These are phyloP conservation scores for Drosophila mettleri DNA, from an alignment of 2,888 invertebrate genomes.

Conservation along the genomic window DNA sequence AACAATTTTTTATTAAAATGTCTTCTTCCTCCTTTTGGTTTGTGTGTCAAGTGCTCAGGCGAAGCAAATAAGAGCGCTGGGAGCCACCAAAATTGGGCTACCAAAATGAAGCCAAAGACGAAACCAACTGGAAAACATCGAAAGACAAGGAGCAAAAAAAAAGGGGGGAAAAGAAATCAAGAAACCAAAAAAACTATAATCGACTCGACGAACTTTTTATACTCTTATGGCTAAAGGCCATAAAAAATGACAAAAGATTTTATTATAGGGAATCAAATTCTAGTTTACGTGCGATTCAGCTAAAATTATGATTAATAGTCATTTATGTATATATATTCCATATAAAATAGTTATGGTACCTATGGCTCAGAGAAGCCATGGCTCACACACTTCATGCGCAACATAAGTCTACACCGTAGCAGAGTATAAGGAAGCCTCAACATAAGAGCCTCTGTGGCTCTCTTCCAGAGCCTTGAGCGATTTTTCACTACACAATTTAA, in stretches of 20 bases:
- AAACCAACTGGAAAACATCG: slow-evolving; percentile 56
- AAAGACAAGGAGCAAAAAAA: slow-evolving; percentile 11
- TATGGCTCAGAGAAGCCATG: neutral
- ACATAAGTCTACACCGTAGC: neutral
- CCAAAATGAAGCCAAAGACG: slow-evolving; percentile 68
- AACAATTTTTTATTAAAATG: slow-evolving; percentile 65
- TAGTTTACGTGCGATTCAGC: neutral
- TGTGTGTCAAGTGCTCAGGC: slow-evolving; percentile 52
- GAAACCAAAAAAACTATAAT: slow-evolving; percentile 12
- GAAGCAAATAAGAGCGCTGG: slow-evolving; percentile 39
- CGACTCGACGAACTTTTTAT: neutral
- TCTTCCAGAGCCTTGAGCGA: slow-evolving; percentile 66
- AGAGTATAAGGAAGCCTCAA: slow-evolving; percentile 14
- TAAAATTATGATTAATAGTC: neutral
- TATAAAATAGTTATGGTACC: no score
- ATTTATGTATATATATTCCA: neutral
- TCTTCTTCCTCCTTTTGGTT: slow-evolving; percentile 19
- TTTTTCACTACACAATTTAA: slow-evolving; percentile 79
- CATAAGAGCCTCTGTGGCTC: slow-evolving; percentile 37
- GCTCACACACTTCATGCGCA: neutral
- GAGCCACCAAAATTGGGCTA: slow-evolving; percentile 75
- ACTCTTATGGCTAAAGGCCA: neutral
- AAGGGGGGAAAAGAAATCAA: slow-evolving; percentile 20
- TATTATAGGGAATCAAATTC: neutral
- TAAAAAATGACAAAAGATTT: no score